Conservation (phyloP, 2,113 vertebrate genomes). For the Brachyhypopomus occidentalis region DNA sequence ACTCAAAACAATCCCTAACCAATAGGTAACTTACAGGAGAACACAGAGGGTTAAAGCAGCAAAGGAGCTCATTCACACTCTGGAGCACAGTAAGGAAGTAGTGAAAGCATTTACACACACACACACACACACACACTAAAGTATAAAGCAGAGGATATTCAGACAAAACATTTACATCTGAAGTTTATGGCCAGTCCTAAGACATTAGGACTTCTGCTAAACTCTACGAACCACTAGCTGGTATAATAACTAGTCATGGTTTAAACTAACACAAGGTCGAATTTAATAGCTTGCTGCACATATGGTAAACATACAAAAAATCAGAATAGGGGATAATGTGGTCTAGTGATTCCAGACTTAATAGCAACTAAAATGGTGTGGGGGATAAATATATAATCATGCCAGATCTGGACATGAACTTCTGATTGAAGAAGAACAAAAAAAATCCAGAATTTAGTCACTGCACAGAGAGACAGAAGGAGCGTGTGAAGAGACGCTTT, state of each 20-base stretch:
- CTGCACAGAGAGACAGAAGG: background rate
- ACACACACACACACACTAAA: slow-evolving; percentile 4
- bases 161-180: slow-evolving; percentile 13
- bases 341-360: no score
- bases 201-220: no score
- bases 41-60: background rate
- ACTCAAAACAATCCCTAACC: slow-evolving; percentile 46
- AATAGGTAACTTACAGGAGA: background rate
- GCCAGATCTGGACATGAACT: slow-evolving; percentile 47
- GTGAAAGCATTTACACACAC: background rate
- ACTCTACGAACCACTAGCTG: no score
- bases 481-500: background rate
- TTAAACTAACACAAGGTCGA: no score
- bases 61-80: background rate
- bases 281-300: background rate
- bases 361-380: background rate
- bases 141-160: background rate
- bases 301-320: background rate
- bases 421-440: background rate
- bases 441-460: slow-evolving; percentile 33
- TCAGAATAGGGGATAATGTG: no score
- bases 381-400: background rate
- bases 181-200: slow-evolving; percentile 29
- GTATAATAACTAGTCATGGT: no score
- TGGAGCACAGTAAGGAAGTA: no score